A percentile compares a stretch with the other conserved stretches of the same genome.
Conservation (phyloP, 2,113 vertebrate genomes). For the Mesocricetus auratus region DNA sequence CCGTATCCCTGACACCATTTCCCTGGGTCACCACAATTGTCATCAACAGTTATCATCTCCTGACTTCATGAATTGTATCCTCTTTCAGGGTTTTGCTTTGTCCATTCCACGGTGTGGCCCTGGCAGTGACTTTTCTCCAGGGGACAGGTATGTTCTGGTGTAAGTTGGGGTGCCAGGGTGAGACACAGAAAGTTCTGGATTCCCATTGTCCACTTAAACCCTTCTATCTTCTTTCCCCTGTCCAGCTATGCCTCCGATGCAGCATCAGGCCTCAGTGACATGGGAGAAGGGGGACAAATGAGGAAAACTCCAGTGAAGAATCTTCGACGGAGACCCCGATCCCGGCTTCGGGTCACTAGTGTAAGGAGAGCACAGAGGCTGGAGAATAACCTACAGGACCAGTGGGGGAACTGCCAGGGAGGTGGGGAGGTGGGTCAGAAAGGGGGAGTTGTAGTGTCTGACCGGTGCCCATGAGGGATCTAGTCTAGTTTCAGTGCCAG, state of each 20-base stretch:
- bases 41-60: neutral
- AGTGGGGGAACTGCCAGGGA: neutral
- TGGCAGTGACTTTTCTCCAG: slow-evolving; percentile 89
- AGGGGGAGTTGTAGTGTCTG: neutral
- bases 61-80: neutral
- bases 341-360: slow-evolving; percentile 93
- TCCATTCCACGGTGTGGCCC: slow-evolving; percentile 76
- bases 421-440: neutral
- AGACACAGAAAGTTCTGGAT: neutral
- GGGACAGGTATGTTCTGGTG: slow-evolving; percentile 90
- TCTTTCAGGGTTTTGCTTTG: slow-evolving; percentile 78
- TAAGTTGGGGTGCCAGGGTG: neutral
- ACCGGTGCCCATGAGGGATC: neutral
- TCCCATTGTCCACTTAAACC: neutral
- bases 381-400: neutral
- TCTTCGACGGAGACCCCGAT: slow-evolving; percentile 89
- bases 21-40: neutral
- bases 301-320: slow-evolving; percentile 87
- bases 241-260: slow-evolving; percentile 93
- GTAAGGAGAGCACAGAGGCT: slow-evolving; percentile 82
- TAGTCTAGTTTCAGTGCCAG: neutral
- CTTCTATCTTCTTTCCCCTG: neutral
- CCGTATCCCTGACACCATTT: slow-evolving; percentile 9
- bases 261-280: slow-evolving; percentile 93
- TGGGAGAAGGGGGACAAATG: slow-evolving; percentile 87